Evolutionary conservation across 2,113 vertebrate species (phyloP), one percentile per base, ranked within the genome.

Genomic region (Misgurnus mizolepis): DNA sequence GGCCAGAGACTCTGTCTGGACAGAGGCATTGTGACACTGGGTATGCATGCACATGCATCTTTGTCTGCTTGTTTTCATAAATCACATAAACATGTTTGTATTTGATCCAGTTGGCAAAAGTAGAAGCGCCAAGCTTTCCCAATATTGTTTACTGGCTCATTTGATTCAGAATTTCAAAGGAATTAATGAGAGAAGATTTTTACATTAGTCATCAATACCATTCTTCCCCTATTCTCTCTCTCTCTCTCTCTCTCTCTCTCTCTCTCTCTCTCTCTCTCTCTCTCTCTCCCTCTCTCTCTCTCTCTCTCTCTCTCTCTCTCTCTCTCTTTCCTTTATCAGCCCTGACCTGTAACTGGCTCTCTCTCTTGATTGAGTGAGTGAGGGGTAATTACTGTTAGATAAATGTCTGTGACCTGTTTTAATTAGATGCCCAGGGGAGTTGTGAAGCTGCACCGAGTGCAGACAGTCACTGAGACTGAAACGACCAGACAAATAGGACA

Each of bases 1-100:
- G 89, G 87, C 85, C 73, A 68, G 76, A 85, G 86, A 84, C 86
- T 89, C 80, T 89, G 84, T 73, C 86, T 77, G 56, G 70, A 80
- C 75, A 77, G 84, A 50, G 41, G 85, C 78, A 85, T 76, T 50
- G 82, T 86, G 64, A 84, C 80, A 70, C 58, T 84, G 53, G 39
- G 62, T 56, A 78, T 62, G 61, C 40, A 78, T 18, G 15, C 60
- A 61, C 67, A 62, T 60, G 39, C 66, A 70, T 75, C 12, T 62
- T 27, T 62, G 22, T 15, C 7, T 5, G 72, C 45, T 60, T 73
- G 1, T 53, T 14, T 12, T 53, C n/a, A 58, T 18, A 3, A 58
- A n/a, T 68, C 41, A 43, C 49, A 53, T 12, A 53, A 49, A 69
- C 17, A 58, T 58, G 34, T 58, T 43, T 15, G 27, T n/a, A 10